A percentile compares a stretch with the other conserved stretches of the same genome.
phyloP scores from a whole-genome alignment of 2,888 invertebrate species.

The Trichopoda pennipes region DNA sequence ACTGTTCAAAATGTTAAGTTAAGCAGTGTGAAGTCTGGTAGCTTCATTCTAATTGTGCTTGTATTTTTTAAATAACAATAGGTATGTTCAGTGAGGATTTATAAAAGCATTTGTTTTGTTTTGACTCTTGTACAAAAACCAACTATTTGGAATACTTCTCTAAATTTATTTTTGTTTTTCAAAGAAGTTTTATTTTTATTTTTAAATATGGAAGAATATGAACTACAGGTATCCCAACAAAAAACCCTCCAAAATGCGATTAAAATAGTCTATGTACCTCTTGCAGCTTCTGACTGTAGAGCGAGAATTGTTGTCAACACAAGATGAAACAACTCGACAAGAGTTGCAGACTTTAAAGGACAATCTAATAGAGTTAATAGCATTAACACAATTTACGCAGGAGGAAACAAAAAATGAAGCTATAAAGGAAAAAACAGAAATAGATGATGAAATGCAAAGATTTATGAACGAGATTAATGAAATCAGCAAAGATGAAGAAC shows the following conservation, averaged over 20 bases:
- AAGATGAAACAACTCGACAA: constrained; percentile 82
- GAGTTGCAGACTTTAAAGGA: constrained; percentile 84
- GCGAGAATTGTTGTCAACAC: constrained; percentile 82
- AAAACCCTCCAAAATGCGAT: neutral
- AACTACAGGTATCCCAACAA: constrained; percentile 72
- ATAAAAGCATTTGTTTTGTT: constrained; percentile 15
- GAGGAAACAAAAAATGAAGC: constrained; percentile 8
- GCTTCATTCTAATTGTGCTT: neutral
- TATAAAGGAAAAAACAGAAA: constrained; percentile 18
- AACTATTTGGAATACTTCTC: constrained; percentile 19
- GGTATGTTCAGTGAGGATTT: constrained; percentile 18
- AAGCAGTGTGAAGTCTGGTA: too few relatives aligned
- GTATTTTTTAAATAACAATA: neutral
- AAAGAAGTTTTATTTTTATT: neutral
- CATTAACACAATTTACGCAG: constrained; percentile 84
- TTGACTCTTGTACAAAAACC: constrained; percentile 4
- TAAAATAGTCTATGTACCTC: neutral
- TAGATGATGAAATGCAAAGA: constrained; percentile 76
- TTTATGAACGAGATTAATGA: constrained; percentile 77
- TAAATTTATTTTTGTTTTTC: constrained; percentile 30
- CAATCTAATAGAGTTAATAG: constrained; percentile 86
- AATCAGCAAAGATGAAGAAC: constrained; percentile 67
- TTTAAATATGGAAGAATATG: constrained; percentile 70
- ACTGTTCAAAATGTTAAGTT: too few relatives aligned
- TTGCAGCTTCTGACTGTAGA: constrained; percentile 84